Evolutionary conservation across 2,797 vertebrate species (phyloP).

Genomic region (Lepilemur ruficaudatus): DNA sequence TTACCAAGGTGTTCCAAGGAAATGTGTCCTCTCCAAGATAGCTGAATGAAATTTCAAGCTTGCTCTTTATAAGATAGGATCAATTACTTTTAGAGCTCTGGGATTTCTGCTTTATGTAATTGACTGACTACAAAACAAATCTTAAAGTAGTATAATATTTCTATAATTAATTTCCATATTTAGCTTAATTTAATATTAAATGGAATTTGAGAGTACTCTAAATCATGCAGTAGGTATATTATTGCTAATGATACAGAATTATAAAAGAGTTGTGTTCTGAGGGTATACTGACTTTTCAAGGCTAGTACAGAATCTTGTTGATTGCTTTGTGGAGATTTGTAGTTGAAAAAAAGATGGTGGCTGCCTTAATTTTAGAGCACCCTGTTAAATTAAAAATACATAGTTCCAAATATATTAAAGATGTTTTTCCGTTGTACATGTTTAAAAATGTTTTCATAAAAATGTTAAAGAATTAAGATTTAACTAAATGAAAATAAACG

Average conservation of each 20-base stretch:
- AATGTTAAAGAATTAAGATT: background rate
- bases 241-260: background rate
- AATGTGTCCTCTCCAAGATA: constrained; percentile 5
- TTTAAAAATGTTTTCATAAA: constrained; percentile 40
- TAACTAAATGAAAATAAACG: background rate
- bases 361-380: background rate
- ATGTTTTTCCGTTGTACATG: background rate
- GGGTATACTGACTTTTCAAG: background rate
- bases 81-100: constrained; percentile 23
- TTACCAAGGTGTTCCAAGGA: constrained; percentile 22
- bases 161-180: background rate
- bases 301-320: background rate
- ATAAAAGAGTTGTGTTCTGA: background rate
- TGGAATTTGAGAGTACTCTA: background rate
- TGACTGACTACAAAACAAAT: background rate
- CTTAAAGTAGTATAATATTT: background rate
- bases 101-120: background rate
- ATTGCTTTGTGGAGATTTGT: background rate
- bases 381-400: constrained; percentile 6
- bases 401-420: background rate
- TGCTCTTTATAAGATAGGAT: background rate
- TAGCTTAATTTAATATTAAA: constrained; percentile 38
- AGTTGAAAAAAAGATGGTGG: background rate
- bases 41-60: background rate
- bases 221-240: background rate